Evolutionary conservation across 2,113 vertebrate species (phyloP).

Genomic region (Tricholaema leucomelas): DNA sequence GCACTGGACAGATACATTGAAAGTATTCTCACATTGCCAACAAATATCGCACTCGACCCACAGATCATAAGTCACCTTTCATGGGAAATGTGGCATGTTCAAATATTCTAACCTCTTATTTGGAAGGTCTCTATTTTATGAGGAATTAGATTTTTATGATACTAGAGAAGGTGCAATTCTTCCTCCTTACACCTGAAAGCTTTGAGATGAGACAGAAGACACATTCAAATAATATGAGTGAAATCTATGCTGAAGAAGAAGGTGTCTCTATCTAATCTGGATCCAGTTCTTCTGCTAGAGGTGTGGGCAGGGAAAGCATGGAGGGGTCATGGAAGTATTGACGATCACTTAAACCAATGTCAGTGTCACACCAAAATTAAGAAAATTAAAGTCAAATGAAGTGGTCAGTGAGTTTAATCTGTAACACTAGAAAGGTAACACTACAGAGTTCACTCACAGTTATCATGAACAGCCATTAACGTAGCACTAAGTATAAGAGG

Average conservation of each 20-base stretch:
- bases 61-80: not conserved
- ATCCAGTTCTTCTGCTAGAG: not conserved
- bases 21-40: not conserved
- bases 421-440: not conserved
- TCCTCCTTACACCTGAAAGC: not conserved
- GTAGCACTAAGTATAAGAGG: slow-evolving; percentile 7
- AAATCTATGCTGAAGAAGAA: not conserved
- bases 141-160: not conserved
- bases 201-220: not conserved
- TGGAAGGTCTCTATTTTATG: not conserved
- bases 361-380: not conserved
- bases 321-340: not conserved
- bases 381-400: not conserved
- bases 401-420: not conserved
- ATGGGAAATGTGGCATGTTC: not conserved
- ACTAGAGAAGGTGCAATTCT: not conserved
- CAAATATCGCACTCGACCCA: not conserved
- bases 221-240: not conserved
- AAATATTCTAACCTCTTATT: not conserved
- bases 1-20: not conserved
- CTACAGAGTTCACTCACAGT: not conserved
- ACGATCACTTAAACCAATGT: not conserved
- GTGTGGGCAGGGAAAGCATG: rapidly evolving
- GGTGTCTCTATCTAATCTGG: not conserved
- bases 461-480: not conserved